Conservation (phyloP, 2,888 invertebrate genomes). For the Apamea anceps region DNA sequence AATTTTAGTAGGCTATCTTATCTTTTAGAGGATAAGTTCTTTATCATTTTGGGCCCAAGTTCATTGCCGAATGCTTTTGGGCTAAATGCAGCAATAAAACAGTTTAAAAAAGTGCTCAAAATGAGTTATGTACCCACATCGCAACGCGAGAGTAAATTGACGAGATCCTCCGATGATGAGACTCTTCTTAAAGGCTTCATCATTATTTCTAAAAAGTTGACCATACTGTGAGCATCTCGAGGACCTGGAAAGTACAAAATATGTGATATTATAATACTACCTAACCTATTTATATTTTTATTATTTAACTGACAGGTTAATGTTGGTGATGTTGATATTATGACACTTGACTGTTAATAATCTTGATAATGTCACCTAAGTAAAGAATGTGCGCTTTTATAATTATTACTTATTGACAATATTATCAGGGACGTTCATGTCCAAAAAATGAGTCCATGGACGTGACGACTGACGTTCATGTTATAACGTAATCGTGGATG, state of each 20-base stretch:
- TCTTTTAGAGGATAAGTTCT: slow-evolving; percentile 4
- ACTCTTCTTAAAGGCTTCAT: slow-evolving; percentile 93
- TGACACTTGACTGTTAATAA: slow-evolving; percentile 25
- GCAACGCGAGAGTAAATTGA: slow-evolving; percentile 91
- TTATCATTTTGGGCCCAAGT: slow-evolving; percentile 4
- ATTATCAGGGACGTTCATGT: neutral
- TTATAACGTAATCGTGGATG: too few relatives aligned
- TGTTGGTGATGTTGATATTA: neutral
- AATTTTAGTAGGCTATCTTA: slow-evolving; percentile 13
- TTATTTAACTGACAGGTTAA: neutral
- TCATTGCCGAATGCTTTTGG: neutral
- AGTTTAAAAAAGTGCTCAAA: neutral
- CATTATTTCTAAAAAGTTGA: slow-evolving; percentile 93
- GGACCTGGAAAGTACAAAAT: slow-evolving; percentile 78
- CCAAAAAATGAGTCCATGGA: too few relatives aligned
- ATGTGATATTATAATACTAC: slow-evolving; percentile 2
- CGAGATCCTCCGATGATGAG: slow-evolving; percentile 91
- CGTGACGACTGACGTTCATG: too few relatives aligned
- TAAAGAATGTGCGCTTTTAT: neutral
- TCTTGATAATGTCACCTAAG: neutral
- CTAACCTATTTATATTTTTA: neutral
- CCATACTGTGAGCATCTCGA: slow-evolving; percentile 88
- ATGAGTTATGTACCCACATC: slow-evolving; percentile 90
- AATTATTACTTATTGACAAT: neutral
- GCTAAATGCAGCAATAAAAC: neutral